Conservation (phyloP, 2,113 vertebrate species). For the Thalassoma bifasciatum region DNA sequence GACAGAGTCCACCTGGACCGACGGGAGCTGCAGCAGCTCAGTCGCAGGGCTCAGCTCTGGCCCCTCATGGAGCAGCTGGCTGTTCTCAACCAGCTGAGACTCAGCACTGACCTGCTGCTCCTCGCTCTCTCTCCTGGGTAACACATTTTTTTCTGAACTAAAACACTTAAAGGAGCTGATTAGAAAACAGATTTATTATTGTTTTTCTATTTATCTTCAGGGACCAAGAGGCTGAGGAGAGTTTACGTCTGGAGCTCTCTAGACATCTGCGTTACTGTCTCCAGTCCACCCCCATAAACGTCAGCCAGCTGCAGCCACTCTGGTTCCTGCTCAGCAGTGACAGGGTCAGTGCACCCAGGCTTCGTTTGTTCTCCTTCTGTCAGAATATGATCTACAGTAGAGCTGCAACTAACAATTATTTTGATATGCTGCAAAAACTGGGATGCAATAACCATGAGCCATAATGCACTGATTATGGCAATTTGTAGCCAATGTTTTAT, state of each 20-base stretch:
- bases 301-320: conserved; percentile 87
- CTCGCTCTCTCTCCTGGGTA: conserved; percentile 78
- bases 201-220: conserved; percentile 71
- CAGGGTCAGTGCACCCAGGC: conserved; percentile 78
- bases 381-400: too few relatives aligned
- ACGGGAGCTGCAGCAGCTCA: conserved; percentile 84
- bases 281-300: conserved; percentile 87
- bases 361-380: too few relatives aligned
- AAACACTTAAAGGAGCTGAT: not conserved
- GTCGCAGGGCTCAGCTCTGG: conserved; percentile 89
- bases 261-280: conserved; percentile 90
- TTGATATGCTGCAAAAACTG: too few relatives aligned
- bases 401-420: too few relatives aligned
- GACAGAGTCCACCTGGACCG: conserved; percentile 52
- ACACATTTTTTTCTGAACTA: not conserved
- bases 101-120: conserved; percentile 86
- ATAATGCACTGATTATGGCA: too few relatives aligned
- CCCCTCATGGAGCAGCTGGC: conserved; percentile 90
- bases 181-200: not conserved
- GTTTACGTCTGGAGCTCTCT: conserved; percentile 77
- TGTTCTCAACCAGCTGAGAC: conserved; percentile 89
- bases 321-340: conserved; percentile 88
- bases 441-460: too few relatives aligned
- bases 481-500: too few relatives aligned
- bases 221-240: conserved; percentile 71